Conservation (phyloP, 2,113 vertebrate genomes). For the Engraulis encrasicolus region DNA sequence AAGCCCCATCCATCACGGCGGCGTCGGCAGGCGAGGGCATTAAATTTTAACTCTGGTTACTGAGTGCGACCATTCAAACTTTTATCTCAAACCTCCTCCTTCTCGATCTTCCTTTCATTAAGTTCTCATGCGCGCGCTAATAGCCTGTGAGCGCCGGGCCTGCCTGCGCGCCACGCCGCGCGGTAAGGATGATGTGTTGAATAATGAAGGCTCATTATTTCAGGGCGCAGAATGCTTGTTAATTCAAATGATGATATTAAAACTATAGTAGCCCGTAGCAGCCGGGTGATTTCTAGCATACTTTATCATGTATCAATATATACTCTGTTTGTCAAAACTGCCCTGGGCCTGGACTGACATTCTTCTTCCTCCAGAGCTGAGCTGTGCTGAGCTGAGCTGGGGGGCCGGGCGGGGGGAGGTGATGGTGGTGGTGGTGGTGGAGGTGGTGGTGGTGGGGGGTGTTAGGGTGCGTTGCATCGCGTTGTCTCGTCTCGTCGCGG, state of each 20-base stretch:
- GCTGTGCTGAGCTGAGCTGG: too few relatives aligned
- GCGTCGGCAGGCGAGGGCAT: constrained; percentile 87
- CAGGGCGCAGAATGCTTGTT: constrained; percentile 99
- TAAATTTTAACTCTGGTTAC: constrained; percentile 99
- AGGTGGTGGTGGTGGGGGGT: too few relatives aligned
- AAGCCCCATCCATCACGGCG: constrained; percentile 85
- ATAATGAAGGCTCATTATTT: constrained; percentile 99
- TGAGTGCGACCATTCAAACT: constrained; percentile 98
- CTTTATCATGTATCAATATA: constrained; percentile 99
- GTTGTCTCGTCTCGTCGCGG: too few relatives aligned
- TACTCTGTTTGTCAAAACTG: constrained; percentile 99
- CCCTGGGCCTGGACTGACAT: constrained; percentile 99
- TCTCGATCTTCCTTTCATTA: constrained; percentile 99
- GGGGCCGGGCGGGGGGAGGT: too few relatives aligned
- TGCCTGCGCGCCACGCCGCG: too few relatives aligned
- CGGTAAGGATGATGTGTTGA: constrained; percentile 99
- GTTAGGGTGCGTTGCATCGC: too few relatives aligned
- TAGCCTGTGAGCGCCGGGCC: constrained; percentile 98
- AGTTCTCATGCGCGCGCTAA: constrained; percentile 99
- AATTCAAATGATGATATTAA: constrained; percentile 99
- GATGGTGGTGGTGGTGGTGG: too few relatives aligned
- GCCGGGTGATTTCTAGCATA: constrained; percentile 99
- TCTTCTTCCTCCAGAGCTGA: constrained; percentile 95
- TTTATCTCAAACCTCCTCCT: constrained; percentile 99
- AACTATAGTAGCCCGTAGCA: constrained; percentile 99